These are phyloP conservation scores for Natator depressus DNA, from an alignment of 2,113 vertebrate genomes.

Conservation along the genomic window DNA sequence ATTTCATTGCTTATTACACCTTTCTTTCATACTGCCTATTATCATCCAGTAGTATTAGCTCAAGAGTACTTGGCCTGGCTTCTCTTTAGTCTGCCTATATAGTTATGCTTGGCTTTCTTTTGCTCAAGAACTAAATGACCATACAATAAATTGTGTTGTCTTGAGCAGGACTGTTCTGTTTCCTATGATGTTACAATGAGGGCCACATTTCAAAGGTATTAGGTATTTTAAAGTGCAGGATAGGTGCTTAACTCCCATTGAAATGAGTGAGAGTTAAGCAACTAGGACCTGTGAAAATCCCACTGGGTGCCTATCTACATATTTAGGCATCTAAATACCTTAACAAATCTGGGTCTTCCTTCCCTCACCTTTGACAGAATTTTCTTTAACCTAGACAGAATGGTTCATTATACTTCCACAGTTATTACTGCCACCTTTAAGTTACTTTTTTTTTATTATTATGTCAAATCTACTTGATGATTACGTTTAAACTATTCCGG, in stretches of 20 bases:
- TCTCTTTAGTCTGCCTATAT: constrained; percentile 14
- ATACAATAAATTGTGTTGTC: constrained; percentile 52
- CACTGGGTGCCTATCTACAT: constrained; percentile 68
- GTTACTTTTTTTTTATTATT: constrained; percentile 66
- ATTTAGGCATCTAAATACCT: constrained; percentile 60
- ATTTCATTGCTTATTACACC: neutral
- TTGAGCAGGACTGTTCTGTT: constrained; percentile 60
- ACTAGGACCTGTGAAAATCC: constrained; percentile 71
- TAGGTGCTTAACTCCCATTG: constrained; percentile 56
- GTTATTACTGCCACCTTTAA: constrained; percentile 34
- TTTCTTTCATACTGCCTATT: constrained; percentile 12
- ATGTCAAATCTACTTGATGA: constrained; percentile 60
- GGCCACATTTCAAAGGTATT: constrained; percentile 73
- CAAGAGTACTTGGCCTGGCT: constrained; percentile 36
- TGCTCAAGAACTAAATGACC: constrained; percentile 59
- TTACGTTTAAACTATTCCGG: constrained; percentile 52
- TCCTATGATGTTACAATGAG: constrained; percentile 48
- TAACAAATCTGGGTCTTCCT: constrained; percentile 34
- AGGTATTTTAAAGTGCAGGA: constrained; percentile 74
- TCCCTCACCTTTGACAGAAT: neutral
- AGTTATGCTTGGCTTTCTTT: neutral
- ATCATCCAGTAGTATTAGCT: neutral
- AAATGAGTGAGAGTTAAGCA: constrained; percentile 67
- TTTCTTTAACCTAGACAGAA: neutral
- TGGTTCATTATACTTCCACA: neutral